Evolutionary conservation across 2,797 vertebrate genomes (phyloP), one percentile per base, ranked within the genome.

Genomic region (Chromis chromis): DNA sequence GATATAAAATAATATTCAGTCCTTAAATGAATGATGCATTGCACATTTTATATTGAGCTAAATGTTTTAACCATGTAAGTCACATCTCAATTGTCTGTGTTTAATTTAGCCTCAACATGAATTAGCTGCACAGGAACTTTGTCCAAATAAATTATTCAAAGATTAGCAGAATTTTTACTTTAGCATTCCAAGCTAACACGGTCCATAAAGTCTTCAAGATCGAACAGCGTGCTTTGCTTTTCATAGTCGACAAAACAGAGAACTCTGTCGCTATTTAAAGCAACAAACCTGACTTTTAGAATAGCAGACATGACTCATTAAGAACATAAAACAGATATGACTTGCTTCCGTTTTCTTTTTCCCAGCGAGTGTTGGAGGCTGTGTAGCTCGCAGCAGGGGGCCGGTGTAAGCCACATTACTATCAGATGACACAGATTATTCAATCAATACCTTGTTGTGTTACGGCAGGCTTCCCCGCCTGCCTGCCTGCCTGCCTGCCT

Each of bases 391-490:
- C 94, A 88, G 93, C 89, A 59, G 94, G 94, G 90, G 90, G 75
- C 27, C 74, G 63, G 17, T 92, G 93, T 92, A 93, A 94, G 64
- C 86, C 86, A 89, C 84, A 88, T 79, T 68, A 81, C 83, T 88
- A 89, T 93, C 89, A 90, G 86, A 91, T 91, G 90, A 93, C 81
- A 91, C 86, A 89, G 78, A 93, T 95, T 94, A 95, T 94, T 92
- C 89, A 94, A 95, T 95, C 95, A 95, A 95, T 95, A 95, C 46
- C 69, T 88, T 74, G 88, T 85, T 83, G 77, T 81, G 86, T 86
- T 85, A 78, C 16, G 46, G 67, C 80, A 76, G 75, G 73, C 62
- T 74, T 75, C 33, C 27, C 72, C 40, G 72, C 76, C 49, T 19
- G 42, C 42, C 17, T 44, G 5, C 4, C 42, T 72, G 72, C 76